Evolutionary conservation across 2,888 invertebrate genomes (phyloP).

Genomic region (Ectemnius cavifrons): DNA sequence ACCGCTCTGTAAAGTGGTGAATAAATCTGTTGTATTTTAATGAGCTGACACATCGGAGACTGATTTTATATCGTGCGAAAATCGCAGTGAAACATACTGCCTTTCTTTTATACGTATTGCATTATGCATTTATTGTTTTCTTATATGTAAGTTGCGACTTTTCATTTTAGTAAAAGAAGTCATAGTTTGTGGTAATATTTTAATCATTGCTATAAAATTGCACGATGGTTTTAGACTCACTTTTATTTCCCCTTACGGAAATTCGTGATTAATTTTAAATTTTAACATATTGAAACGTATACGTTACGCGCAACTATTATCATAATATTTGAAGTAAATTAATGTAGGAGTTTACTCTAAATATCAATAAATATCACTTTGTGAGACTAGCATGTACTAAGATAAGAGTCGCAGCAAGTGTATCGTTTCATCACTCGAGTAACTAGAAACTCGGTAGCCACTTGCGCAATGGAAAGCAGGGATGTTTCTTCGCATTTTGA

Average conservation of each 20-base stretch:
- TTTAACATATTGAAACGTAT: no score
- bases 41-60: conserved; percentile 21
- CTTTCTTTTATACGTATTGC: neutral
- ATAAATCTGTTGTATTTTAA: neutral
- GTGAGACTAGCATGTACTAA: no score
- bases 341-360: no score
- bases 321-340: no score
- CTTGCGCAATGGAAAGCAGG: no score
- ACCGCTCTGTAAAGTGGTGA: neutral
- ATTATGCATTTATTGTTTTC: conserved; percentile 2
- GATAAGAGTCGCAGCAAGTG: no score
- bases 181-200: neutral
- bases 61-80: conserved; percentile 19
- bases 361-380: no score
- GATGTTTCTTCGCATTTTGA: no score
- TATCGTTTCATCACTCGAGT: no score
- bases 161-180: neutral
- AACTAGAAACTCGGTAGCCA: no score
- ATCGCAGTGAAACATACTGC: conserved; percentile 6
- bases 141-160: conserved; percentile 14
- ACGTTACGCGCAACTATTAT: no score
- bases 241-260: neutral
- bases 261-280: neutral
- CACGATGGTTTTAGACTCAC: neutral
- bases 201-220: neutral